A percentile compares a stretch with the other conserved stretches of the same genome.
These are phyloP conservation scores for Chymomyza procnemis DNA, from an alignment of 2,888 invertebrate species.

Conservation along the genomic window DNA sequence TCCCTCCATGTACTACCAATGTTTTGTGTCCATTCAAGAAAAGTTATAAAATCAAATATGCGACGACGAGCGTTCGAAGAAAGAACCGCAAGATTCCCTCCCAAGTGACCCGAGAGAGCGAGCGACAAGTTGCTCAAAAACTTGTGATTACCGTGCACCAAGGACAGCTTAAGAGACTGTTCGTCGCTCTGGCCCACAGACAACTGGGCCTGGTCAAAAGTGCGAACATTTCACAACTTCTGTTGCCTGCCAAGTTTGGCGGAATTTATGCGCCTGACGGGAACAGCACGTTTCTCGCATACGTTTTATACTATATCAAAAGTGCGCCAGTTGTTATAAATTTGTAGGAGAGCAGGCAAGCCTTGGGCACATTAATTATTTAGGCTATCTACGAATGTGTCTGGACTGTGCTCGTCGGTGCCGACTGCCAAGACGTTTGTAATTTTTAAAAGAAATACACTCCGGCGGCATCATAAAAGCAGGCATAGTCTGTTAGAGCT, in stretches of 20 bases:
- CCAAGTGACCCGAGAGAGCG: neutral
- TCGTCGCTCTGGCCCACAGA: neutral
- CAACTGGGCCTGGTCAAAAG: constrained; percentile 41
- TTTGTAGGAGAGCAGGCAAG: constrained; percentile 32
- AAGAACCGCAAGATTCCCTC: constrained; percentile 6
- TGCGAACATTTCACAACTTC: constrained; percentile 64
- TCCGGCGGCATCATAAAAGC: constrained; percentile 2
- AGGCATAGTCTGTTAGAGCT: constrained; percentile 8
- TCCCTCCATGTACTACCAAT: constrained; percentile 1
- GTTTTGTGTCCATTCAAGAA: constrained; percentile 47
- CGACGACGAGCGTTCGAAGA: constrained; percentile 35
- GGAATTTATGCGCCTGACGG: constrained; percentile 58
- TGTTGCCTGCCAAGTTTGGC: constrained; percentile 16
- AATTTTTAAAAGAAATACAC: constrained; percentile 22
- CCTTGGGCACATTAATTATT: constrained; percentile 69
- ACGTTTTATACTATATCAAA: constrained; percentile 2
- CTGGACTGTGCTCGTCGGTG: constrained; percentile 21
- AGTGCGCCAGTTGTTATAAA: constrained; percentile 10
- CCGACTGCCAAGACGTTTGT: constrained; percentile 19
- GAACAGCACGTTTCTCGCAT: constrained; percentile 47
- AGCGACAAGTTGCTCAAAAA: constrained; percentile 54
- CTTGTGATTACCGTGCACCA: constrained; percentile 50
- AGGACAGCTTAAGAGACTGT: constrained; percentile 14
- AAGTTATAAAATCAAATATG: constrained; percentile 70
- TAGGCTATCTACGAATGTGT: constrained; percentile 67